Conservation (phyloP, 2,797 vertebrate genomes). For the Galaxias olidus region DNA sequence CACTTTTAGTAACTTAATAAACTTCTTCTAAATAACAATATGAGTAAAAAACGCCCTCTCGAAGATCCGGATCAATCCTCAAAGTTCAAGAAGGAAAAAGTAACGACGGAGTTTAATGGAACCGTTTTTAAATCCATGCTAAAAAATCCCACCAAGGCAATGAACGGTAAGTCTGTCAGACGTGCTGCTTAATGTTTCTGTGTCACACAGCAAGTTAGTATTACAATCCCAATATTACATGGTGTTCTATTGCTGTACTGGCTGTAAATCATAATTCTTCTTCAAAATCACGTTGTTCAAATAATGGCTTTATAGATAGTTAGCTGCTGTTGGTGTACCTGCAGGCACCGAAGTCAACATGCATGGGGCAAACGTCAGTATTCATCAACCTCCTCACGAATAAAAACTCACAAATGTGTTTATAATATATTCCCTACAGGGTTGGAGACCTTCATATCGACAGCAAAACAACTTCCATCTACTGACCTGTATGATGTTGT, state of each 20-base stretch:
- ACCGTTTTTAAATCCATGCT: conserved; percentile 76
- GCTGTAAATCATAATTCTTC: too few relatives aligned
- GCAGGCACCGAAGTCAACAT: too few relatives aligned
- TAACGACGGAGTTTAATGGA: conserved; percentile 71
- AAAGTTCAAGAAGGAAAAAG: conserved; percentile 59
- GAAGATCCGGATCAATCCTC: conserved; percentile 40
- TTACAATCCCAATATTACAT: too few relatives aligned
- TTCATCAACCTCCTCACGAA: too few relatives aligned
- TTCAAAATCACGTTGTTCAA: too few relatives aligned
- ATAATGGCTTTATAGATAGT: too few relatives aligned
- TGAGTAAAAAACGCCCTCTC: conserved; percentile 58
- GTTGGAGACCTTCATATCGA: conserved; percentile 81
- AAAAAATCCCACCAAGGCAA: conserved; percentile 65
- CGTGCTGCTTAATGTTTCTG: neutral
- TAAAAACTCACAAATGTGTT: too few relatives aligned
- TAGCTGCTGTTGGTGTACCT: too few relatives aligned
- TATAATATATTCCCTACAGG: conserved; percentile 55
- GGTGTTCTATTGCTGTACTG: too few relatives aligned
- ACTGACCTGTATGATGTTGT: conserved; percentile 85
- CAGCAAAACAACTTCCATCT: conserved; percentile 80
- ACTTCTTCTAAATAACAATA: conserved; percentile 12
- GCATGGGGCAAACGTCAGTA: too few relatives aligned
- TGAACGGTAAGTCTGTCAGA: conserved; percentile 64
- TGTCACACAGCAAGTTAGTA: too few relatives aligned
- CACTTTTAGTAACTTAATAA: neutral